These are phyloP conservation scores for Misgurnus mizolepis DNA, from an alignment of 2,113 vertebrate species.

Conservation along the genomic window DNA sequence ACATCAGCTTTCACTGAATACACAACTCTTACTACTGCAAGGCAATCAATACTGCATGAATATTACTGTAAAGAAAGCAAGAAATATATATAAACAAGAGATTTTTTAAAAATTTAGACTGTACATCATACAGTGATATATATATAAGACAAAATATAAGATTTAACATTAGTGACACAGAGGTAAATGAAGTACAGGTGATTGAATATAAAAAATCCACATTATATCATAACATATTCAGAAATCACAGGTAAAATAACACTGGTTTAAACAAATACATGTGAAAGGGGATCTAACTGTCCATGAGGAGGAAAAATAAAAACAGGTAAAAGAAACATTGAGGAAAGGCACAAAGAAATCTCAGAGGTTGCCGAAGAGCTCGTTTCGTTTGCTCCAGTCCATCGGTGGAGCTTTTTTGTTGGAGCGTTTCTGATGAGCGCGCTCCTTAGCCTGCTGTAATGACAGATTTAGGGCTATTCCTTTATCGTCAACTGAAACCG, in stretches of 20 bases:
- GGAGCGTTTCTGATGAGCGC: slow-evolving; percentile 90
- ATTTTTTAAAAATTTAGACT: slow-evolving; percentile 38
- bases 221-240: not conserved
- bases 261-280: slow-evolving; percentile 46
- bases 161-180: slow-evolving; percentile 1
- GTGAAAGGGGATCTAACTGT: slow-evolving; percentile 29
- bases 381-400: slow-evolving; percentile 99
- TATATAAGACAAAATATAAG: not conserved
- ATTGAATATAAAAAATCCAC: not conserved
- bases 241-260: slow-evolving; percentile 46
- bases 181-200: slow-evolving; percentile 13
- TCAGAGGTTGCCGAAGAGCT: slow-evolving; percentile 96
- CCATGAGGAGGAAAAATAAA: not conserved
- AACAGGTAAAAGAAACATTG: not conserved
- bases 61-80: not conserved
- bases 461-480: slow-evolving; percentile 81
- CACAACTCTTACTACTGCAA: not conserved
- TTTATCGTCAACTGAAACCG: not conserved
- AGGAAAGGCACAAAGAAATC: not conserved
- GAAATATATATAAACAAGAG: not conserved
- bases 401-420: slow-evolving; percentile 92
- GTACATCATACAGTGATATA: slow-evolving; percentile 35
- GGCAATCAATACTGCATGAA: slow-evolving; percentile 23
- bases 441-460: slow-evolving; percentile 91
- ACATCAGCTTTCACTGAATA: not conserved